These are phyloP conservation scores for Synaphobranchus kaupii DNA, from an alignment of 2,797 vertebrate genomes.

Conservation along the genomic window DNA sequence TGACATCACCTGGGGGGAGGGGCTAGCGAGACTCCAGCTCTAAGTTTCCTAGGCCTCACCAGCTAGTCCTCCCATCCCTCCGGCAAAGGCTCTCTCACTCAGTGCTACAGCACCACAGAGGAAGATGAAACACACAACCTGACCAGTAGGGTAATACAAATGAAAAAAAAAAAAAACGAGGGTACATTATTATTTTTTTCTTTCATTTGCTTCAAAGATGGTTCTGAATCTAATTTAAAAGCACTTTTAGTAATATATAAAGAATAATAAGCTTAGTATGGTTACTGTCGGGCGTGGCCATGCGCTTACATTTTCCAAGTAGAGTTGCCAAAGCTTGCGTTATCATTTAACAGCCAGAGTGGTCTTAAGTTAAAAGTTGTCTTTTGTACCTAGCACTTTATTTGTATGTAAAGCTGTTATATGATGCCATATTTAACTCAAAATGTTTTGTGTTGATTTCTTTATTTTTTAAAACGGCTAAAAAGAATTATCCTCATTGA, in stretches of 20 bases:
- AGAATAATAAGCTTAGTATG: slow-evolving; percentile 71
- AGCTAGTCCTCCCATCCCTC: neutral
- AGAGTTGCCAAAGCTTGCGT: slow-evolving; percentile 64
- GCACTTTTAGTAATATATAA: slow-evolving; percentile 72
- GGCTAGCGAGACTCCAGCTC: too few relatives aligned
- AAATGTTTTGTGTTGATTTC: slow-evolving; percentile 41
- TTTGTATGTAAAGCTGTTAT: slow-evolving; percentile 65
- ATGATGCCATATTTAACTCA: slow-evolving; percentile 63
- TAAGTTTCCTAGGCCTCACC: too few relatives aligned
- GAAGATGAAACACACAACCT: neutral
- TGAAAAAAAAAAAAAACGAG: neutral
- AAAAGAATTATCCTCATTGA: slow-evolving; percentile 48
- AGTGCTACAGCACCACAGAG: neutral
- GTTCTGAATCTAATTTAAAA: slow-evolving; percentile 63
- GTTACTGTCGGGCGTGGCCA: slow-evolving; percentile 60
- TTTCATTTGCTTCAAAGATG: slow-evolving; percentile 48
- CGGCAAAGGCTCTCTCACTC: neutral
- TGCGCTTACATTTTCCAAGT: slow-evolving; percentile 56
- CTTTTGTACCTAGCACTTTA: slow-evolving; percentile 80
- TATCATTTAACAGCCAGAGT: slow-evolving; percentile 62
- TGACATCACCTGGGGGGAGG: too few relatives aligned
- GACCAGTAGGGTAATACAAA: neutral
- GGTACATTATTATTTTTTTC: slow-evolving; percentile 16
- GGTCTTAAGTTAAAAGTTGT: slow-evolving; percentile 50
- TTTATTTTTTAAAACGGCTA: slow-evolving; percentile 44